phyloP scores from a whole-genome alignment of 2,797 vertebrate species.

The Sebastes elongatus region DNA sequence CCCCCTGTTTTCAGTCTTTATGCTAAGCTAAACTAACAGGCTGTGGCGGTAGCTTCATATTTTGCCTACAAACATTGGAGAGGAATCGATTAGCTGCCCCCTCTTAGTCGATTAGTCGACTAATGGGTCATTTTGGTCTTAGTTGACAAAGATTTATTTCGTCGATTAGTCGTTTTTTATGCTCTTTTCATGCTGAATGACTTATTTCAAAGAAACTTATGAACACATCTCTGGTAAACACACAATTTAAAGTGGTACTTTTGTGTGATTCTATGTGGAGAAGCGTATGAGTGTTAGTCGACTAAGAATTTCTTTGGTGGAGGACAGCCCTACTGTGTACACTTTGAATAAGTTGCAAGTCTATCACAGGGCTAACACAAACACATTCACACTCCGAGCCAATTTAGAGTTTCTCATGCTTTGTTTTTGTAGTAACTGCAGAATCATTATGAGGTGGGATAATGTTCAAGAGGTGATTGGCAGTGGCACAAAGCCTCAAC shows the following conservation, averaged over 20 bases:
- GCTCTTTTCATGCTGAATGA: no score
- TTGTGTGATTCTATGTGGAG: no score
- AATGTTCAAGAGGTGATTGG: constrained; percentile 29
- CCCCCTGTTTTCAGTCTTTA: neutral
- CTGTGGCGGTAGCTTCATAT: neutral
- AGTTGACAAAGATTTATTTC: no score
- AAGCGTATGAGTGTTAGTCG: no score
- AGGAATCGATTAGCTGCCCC: neutral
- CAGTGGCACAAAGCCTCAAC: constrained; percentile 6
- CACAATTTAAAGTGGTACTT: no score
- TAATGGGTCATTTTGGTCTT: no score
- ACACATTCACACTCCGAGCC: neutral
- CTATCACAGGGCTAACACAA: neutral
- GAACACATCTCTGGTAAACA: no score
- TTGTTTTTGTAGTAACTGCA: constrained; percentile 29
- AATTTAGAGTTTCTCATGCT: constrained; percentile 9
- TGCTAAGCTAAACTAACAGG: neutral
- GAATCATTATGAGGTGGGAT: constrained; percentile 22
- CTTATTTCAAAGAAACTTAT: no score
- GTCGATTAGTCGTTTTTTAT: no score
- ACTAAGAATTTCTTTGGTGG: no score
- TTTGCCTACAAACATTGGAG: neutral
- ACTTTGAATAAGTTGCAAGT: neutral
- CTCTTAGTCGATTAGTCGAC: no score
- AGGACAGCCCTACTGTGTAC: no score